phyloP scores from a whole-genome alignment of 2,113 vertebrate species.

The Reinhardtius hippoglossoides region DNA sequence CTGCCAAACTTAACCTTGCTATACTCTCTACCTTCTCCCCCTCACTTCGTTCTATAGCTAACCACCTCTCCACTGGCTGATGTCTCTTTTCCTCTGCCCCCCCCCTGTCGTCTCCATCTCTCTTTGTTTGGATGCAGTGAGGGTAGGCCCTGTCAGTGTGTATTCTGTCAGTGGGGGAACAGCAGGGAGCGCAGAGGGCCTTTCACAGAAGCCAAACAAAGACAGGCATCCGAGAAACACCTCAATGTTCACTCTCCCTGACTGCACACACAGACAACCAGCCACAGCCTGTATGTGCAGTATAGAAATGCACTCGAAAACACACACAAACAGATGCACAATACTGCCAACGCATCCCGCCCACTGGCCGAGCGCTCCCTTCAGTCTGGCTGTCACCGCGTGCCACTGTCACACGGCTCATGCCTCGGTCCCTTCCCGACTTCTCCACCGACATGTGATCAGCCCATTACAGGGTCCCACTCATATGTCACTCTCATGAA shows the following conservation, averaged over 20 bases:
- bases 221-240: constrained; percentile 47
- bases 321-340: constrained; percentile 1
- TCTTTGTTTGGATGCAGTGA: constrained; percentile 55
- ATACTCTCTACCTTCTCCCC: not conserved
- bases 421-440: constrained; percentile 22
- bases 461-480: constrained; percentile 13
- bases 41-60: not conserved
- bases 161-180: constrained; percentile 50
- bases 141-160: constrained; percentile 44
- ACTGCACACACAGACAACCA: constrained; percentile 23
- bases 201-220: constrained; percentile 46
- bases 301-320: not conserved
- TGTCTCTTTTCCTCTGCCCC: constrained; percentile 18
- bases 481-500: constrained; percentile 7
- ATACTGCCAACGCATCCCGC: constrained; percentile 17
- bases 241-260: constrained; percentile 40
- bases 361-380: constrained; percentile 10
- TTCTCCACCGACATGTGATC: constrained; percentile 27
- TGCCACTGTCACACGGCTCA: constrained; percentile 47
- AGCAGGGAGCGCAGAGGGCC: constrained; percentile 54
- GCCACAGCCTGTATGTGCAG: not conserved
- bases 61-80: constrained; percentile 10
- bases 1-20: no score
- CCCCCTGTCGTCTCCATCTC: constrained; percentile 3
- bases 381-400: constrained; percentile 50